These are phyloP conservation scores for Salvelinus namaycush DNA, from an alignment of 2,113 vertebrate genomes.

Conservation along the genomic window DNA sequence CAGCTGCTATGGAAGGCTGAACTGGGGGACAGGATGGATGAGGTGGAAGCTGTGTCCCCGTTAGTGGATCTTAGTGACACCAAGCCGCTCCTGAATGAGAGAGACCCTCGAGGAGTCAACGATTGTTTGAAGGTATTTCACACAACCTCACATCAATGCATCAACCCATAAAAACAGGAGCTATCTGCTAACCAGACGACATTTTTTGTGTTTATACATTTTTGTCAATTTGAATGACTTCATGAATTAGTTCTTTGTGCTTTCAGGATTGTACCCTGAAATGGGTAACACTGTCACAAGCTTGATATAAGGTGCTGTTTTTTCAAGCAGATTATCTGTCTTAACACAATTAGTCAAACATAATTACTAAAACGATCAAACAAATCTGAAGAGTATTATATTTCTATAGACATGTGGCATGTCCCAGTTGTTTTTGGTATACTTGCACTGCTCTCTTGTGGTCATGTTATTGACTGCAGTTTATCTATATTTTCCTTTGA, in stretches of 20 bases:
- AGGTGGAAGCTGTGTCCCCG: conserved; percentile 66
- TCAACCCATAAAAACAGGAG: neutral
- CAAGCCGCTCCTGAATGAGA: conserved; percentile 66
- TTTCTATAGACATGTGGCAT: too few species aligned
- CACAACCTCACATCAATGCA: neutral
- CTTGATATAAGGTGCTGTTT: neutral
- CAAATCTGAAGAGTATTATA: too few species aligned
- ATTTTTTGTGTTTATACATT: neutral
- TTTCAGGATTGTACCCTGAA: conserved; percentile 12
- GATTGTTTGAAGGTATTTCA: conserved; percentile 74
- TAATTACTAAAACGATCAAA: neutral
- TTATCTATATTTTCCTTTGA: neutral
- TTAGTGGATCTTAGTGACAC: conserved; percentile 75
- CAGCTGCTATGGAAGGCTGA: conserved; percentile 64
- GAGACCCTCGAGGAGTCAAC: conserved; percentile 75
- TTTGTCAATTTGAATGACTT: neutral
- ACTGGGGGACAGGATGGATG: conserved; percentile 60
- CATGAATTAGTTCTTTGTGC: neutral
- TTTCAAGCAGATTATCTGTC: neutral
- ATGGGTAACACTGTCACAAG: too few species aligned
- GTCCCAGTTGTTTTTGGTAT: neutral
- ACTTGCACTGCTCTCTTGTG: conserved; percentile 33
- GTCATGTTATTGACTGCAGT: neutral
- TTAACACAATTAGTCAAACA: neutral
- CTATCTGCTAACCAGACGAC: too few species aligned